Percentiles rank a stretch among this genome's conserved stretches.
Evolutionary conservation across 2,888 invertebrate genomes (phyloP).

Genomic region (Apomyelois bistriatella): DNA sequence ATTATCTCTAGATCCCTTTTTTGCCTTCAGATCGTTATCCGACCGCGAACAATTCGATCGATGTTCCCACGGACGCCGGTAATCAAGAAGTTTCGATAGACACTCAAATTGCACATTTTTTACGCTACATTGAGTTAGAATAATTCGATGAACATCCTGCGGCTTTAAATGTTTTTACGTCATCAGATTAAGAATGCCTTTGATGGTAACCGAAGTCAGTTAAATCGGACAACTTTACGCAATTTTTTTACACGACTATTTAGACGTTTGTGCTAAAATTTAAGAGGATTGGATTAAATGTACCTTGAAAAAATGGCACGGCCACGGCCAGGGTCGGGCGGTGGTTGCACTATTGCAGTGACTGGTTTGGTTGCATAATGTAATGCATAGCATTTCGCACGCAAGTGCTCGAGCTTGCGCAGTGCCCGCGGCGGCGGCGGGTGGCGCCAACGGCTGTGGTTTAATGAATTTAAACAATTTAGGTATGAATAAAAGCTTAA

Average conservation of each 20-base stretch:
- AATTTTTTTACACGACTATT: not conserved
- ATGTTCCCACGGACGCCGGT: slow-evolving; percentile 66
- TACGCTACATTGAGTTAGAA: slow-evolving; percentile 50
- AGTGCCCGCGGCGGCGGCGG: slow-evolving; percentile 24
- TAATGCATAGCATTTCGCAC: slow-evolving; percentile 33
- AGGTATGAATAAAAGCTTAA: too few species aligned
- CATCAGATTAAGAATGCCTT: slow-evolving; percentile 28
- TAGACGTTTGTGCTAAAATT: not conserved
- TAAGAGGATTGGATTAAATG: not conserved
- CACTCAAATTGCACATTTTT: slow-evolving; percentile 62
- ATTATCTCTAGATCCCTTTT: slow-evolving; percentile 73
- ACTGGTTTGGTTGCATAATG: slow-evolving; percentile 67
- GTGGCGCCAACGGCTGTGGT: slow-evolving; percentile 48
- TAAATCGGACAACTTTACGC: not conserved
- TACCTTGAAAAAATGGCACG: not conserved
- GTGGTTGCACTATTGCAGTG: slow-evolving; percentile 30
- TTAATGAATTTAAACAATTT: slow-evolving; percentile 32
- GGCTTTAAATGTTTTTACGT: slow-evolving; percentile 37
- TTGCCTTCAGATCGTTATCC: slow-evolving; percentile 74
- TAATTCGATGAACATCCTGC: slow-evolving; percentile 40
- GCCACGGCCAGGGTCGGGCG: slow-evolving; percentile 27
- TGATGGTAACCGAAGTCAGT: slow-evolving; percentile 31
- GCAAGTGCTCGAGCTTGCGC: slow-evolving; percentile 22
- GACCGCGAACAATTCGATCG: slow-evolving; percentile 67
- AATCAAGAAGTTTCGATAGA: slow-evolving; percentile 59